These are phyloP conservation scores for Puffinus mauretanicus DNA, from an alignment of 2,113 vertebrate genomes.

Conservation along the genomic window DNA sequence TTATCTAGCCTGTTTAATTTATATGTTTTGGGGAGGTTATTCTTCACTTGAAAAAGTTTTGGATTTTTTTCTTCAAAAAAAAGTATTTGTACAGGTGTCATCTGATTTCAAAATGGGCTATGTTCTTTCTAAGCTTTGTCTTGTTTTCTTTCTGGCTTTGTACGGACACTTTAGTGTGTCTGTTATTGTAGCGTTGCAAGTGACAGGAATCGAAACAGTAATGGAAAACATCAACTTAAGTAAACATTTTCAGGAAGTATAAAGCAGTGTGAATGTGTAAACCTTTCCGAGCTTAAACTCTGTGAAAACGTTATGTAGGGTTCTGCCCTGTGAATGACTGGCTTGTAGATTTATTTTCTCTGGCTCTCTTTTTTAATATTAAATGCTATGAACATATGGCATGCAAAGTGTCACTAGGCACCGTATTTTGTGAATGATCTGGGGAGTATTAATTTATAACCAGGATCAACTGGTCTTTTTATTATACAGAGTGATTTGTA, in stretches of 20 bases:
- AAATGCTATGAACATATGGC: background rate
- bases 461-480: background rate
- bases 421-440: background rate
- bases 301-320: background rate
- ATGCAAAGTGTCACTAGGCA: background rate
- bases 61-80: background rate
- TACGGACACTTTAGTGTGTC: background rate
- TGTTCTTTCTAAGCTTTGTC: background rate
- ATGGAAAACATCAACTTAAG: background rate
- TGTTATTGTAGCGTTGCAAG: background rate
- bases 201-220: background rate
- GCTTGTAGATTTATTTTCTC: background rate
- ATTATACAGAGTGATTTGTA: background rate
- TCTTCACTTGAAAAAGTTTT: background rate
- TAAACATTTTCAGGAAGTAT: slow-evolving; percentile 1
- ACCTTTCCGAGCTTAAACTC: background rate
- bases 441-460: background rate
- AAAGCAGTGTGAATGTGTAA: background rate
- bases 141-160: slow-evolving; percentile 9
- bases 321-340: background rate
- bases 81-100: slow-evolving; percentile 1
- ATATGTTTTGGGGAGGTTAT: background rate
- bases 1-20: background rate
- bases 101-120: background rate
- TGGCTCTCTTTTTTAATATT: background rate